Evolutionary conservation across 1,140 invertebrate genomes (phyloP).

Genomic region (Myzus persicae): DNA sequence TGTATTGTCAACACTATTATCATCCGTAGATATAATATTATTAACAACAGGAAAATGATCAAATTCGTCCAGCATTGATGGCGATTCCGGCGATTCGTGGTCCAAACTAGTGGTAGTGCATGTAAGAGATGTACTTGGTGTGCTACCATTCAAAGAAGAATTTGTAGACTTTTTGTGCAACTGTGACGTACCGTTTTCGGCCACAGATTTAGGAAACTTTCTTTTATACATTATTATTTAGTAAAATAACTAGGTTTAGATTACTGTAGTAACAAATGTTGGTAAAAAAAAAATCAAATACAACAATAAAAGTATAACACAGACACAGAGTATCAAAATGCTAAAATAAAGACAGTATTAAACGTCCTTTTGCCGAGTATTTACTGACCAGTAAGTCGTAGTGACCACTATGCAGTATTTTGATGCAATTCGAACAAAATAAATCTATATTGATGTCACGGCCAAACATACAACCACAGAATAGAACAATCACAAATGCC

Average conservation of each 20-base stretch:
- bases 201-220: conserved; percentile 43
- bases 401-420: no score
- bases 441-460: background rate
- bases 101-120: background rate
- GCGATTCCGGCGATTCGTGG: background rate
- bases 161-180: background rate
- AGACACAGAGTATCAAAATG: background rate
- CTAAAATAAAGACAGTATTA: background rate
- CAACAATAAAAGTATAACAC: background rate
- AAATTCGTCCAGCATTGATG: conserved; percentile 37
- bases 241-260: background rate
- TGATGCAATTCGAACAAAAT: background rate
- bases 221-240: conserved; percentile 51
- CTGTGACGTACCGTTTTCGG: background rate
- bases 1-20: background rate
- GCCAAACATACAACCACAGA: no score
- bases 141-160: background rate
- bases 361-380: background rate
- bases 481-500: no score
- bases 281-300: background rate
- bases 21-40: background rate
- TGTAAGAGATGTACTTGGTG: background rate
- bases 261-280: background rate
- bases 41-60: background rate
- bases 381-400: background rate